Evolutionary conservation across 92 coral and sea anemone species (phyloP).

Genomic region (Anthopleura xanthogrammica): DNA sequence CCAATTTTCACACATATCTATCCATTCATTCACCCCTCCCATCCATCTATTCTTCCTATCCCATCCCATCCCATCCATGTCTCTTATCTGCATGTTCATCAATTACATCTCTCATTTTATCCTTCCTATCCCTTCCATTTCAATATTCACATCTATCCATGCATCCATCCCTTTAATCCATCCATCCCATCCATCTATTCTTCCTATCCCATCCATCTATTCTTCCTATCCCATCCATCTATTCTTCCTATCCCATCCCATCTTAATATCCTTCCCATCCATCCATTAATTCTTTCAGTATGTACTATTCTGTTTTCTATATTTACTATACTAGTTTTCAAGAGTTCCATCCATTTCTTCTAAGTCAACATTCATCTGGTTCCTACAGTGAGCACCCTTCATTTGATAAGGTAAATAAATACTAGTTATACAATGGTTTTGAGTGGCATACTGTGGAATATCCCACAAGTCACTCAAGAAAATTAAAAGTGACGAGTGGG

Average conservation of each 20-base stretch:
- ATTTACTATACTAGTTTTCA: conserved; percentile 63
- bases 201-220: neutral
- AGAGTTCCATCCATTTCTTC: conserved; percentile 90
- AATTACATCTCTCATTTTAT: neutral
- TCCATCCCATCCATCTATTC: neutral
- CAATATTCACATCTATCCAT: neutral
- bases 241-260: neutral
- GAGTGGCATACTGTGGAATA: no score
- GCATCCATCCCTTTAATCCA: neutral
- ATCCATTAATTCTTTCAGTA: neutral
- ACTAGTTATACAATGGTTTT: no score
- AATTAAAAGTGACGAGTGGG: no score
- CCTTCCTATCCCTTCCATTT: neutral
- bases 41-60: neutral
- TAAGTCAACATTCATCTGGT: conserved; percentile 68
- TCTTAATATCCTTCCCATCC: neutral
- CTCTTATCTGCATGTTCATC: no score
- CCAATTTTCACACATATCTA: neutral
- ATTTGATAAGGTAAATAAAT: conserved; percentile 75
- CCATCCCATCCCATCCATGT: neutral
- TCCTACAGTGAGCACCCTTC: conserved; percentile 74
- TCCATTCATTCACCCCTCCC: neutral
- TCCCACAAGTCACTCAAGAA: no score
- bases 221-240: neutral
- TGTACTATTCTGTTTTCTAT: neutral